phyloP scores from a whole-genome alignment of 2,888 invertebrate genomes.

The Rhyacophila evoluta region DNA sequence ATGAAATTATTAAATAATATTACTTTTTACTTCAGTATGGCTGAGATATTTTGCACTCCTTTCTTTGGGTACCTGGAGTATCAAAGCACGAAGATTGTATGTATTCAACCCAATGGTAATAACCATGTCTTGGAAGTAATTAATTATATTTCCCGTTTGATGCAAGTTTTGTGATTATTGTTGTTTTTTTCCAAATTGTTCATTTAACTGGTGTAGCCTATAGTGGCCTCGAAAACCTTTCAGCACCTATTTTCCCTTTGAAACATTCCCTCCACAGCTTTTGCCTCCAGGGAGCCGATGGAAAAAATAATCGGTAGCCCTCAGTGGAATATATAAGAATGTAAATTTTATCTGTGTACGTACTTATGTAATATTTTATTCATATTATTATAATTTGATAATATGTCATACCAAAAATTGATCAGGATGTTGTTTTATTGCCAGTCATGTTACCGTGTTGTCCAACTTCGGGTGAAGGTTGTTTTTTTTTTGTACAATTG shows the following conservation, averaged over 20 bases:
- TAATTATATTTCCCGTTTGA: background rate
- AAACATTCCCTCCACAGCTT: conserved; percentile 19
- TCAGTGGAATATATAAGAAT: background rate
- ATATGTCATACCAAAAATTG: background rate
- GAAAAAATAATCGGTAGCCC: background rate
- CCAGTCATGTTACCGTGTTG: background rate
- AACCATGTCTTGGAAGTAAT: background rate
- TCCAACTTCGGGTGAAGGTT: background rate
- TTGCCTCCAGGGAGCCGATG: background rate
- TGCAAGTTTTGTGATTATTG: background rate
- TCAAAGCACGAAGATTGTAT: background rate
- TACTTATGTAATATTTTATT: conserved; percentile 18
- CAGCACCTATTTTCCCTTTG: background rate
- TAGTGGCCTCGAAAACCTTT: background rate
- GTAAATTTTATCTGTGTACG: background rate
- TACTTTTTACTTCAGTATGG: conserved; percentile 1
- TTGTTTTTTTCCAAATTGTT: background rate
- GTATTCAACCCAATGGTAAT: background rate
- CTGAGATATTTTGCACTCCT: conserved; percentile 2
- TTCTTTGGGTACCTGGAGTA: background rate
- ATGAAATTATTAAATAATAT: background rate
- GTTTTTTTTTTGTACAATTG: background rate
- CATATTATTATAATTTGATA: background rate
- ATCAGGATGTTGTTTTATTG: background rate
- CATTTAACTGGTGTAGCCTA: background rate